A percentile compares a stretch with the other conserved stretches of the same genome.
These are phyloP conservation scores for Callimorpha dominula DNA, from an alignment of 2,888 invertebrate genomes.

Conservation along the genomic window DNA sequence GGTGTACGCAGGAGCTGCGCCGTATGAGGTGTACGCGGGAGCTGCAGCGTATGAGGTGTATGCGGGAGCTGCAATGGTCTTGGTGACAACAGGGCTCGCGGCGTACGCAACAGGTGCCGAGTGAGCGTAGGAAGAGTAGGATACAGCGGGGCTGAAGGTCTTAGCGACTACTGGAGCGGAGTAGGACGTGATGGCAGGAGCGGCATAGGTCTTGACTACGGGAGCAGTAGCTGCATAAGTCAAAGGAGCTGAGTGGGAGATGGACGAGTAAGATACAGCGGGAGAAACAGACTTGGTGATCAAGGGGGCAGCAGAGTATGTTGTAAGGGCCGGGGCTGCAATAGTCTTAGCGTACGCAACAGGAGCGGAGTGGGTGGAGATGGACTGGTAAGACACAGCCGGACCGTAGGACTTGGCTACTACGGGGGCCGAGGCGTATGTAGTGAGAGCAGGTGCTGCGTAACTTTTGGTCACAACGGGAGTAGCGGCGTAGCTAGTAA, in stretches of 20 bases:
- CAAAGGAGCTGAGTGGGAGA: conserved; percentile 66
- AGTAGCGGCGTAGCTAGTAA: conserved; percentile 85
- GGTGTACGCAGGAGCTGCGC: conserved; percentile 78
- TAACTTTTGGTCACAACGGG: conserved; percentile 87
- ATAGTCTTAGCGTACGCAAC: conserved; percentile 62
- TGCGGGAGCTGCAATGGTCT: conserved; percentile 57
- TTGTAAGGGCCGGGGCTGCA: conserved; percentile 59
- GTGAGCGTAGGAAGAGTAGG: conserved; percentile 42
- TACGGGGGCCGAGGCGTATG: conserved; percentile 70
- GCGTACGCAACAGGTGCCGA: conserved; percentile 59
- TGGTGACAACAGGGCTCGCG: conserved; percentile 62
- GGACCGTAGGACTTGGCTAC: conserved; percentile 67
- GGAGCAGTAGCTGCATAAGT: conserved; percentile 60
- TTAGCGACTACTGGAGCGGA: conserved; percentile 49
- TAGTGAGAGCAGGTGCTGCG: conserved; percentile 46
- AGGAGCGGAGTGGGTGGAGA: conserved; percentile 72
- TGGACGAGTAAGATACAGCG: conserved; percentile 64
- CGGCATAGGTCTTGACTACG: conserved; percentile 41
- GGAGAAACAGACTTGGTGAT: conserved; percentile 73
- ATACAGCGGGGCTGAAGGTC: conserved; percentile 54
- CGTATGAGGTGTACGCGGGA: conserved; percentile 79
- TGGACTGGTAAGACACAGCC: conserved; percentile 57
- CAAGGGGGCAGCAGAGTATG: conserved; percentile 75
- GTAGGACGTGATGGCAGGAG: conserved; percentile 53
- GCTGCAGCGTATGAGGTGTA: conserved; percentile 84